These are phyloP conservation scores for Ormyrus rosae DNA, from an alignment of 2,888 invertebrate species.

Conservation along the genomic window DNA sequence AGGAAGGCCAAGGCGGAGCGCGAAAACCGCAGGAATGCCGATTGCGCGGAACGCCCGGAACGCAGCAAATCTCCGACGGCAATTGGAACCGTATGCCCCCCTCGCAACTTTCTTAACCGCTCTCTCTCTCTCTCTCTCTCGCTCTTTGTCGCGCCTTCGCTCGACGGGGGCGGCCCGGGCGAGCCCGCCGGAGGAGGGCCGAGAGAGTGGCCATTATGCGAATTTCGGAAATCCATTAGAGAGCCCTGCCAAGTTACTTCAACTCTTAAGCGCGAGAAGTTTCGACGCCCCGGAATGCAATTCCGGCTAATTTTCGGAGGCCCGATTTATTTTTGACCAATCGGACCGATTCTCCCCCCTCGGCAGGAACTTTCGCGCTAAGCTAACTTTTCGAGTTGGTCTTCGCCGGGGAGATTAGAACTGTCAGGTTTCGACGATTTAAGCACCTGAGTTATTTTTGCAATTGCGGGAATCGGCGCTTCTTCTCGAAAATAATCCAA, in stretches of 20 bases:
- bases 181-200: too few species aligned
- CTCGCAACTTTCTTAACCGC: constrained; percentile 53
- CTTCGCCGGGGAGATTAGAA: too few species aligned
- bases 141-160: constrained; percentile 10
- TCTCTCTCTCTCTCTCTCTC: constrained; percentile 9
- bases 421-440: too few species aligned
- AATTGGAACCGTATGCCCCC: constrained; percentile 42
- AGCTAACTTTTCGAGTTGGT: too few species aligned
- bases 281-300: not conserved
- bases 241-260: not conserved
- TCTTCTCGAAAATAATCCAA: too few species aligned
- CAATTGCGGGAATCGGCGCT: too few species aligned
- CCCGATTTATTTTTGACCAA: constrained; percentile 1
- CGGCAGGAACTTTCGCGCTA: too few species aligned
- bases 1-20: not conserved
- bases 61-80: constrained; percentile 41
- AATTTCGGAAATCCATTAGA: constrained; percentile 52
- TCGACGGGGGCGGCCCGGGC: not conserved
- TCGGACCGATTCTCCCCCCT: too few species aligned
- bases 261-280: constrained; percentile 24
- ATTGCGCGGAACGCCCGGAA: constrained; percentile 34
- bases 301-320: constrained; percentile 14
- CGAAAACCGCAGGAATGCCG: constrained; percentile 50
- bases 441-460: too few species aligned
- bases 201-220: constrained; percentile 6